Conservation (phyloP, 2,888 invertebrate genomes). For the Heliothis peltigera region DNA sequence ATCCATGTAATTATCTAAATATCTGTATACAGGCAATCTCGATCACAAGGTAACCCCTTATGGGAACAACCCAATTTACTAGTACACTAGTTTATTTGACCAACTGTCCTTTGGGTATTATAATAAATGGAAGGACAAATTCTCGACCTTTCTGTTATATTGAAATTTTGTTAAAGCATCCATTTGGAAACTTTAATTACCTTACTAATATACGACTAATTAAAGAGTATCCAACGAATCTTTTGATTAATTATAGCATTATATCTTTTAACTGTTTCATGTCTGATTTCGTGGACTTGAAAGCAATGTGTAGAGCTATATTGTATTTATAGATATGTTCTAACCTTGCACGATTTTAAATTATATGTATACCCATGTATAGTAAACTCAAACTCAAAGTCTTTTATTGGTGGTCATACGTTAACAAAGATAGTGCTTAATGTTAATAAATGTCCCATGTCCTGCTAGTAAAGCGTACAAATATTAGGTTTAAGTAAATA, state of each 20-base stretch:
- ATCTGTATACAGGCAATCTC: slow-evolving; percentile 78
- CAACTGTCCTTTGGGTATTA: slow-evolving; percentile 83
- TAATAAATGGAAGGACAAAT: slow-evolving; percentile 84
- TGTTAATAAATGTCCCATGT: too few relatives aligned
- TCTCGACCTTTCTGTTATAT: slow-evolving; percentile 79
- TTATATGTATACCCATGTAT: too few relatives aligned
- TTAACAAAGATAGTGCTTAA: too few relatives aligned
- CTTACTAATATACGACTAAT: slow-evolving; percentile 24
- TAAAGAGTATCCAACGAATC: background rate
- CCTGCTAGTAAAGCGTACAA: too few relatives aligned
- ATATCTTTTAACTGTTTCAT: background rate
- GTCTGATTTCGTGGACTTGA: background rate
- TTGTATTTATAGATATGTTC: too few relatives aligned
- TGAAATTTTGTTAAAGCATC: slow-evolving; percentile 78
- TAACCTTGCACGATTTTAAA: too few relatives aligned
- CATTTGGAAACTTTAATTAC: slow-evolving; percentile 73
- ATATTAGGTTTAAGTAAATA: too few relatives aligned
- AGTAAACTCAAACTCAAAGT: too few relatives aligned
- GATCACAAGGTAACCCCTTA: slow-evolving; percentile 81
- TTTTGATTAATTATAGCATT: background rate
- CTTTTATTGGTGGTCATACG: too few relatives aligned
- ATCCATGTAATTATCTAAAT: slow-evolving; percentile 66
- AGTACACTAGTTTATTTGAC: slow-evolving; percentile 86
- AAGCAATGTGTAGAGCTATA: too few relatives aligned
- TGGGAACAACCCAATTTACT: slow-evolving; percentile 86